A percentile compares a stretch with the other conserved stretches of the same genome.
Evolutionary conservation across 2,113 vertebrate genomes (phyloP).

Genomic region (Butorides virescens): DNA sequence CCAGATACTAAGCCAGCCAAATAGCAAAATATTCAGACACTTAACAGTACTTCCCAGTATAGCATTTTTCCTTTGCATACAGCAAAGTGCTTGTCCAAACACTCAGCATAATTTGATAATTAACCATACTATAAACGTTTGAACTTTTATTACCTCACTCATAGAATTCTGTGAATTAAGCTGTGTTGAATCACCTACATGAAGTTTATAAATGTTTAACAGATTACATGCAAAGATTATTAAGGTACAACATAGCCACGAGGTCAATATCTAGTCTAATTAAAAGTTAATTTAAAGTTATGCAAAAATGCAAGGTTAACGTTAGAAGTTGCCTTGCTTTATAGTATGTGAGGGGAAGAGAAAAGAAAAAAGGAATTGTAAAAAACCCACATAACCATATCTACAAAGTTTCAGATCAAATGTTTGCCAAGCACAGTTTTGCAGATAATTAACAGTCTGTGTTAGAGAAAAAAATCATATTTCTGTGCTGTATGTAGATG

Average conservation of each 20-base stretch:
- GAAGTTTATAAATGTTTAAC: background rate
- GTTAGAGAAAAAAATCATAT: background rate
- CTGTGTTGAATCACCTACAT: background rate
- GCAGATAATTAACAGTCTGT: constrained; percentile 17
- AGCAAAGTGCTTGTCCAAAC: background rate
- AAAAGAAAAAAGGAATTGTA: background rate
- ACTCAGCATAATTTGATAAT: background rate
- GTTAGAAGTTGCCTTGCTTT: background rate
- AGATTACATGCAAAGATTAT: background rate
- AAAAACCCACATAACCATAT: background rate
- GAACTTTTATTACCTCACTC: background rate
- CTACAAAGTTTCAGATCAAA: constrained; percentile 17
- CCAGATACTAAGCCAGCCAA: background rate
- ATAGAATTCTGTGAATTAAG: background rate
- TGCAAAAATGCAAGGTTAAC: background rate
- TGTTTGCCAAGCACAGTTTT: background rate
- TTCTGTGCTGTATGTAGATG: background rate
- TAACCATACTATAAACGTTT: background rate
- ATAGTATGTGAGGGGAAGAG: background rate
- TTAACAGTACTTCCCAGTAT: background rate
- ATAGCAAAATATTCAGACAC: background rate
- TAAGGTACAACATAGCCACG: background rate
- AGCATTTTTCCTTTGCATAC: background rate
- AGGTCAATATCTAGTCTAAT: constrained; percentile 24
- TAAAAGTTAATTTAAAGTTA: constrained; percentile 29